Evolutionary conservation across 2,888 invertebrate species (phyloP), one percentile per base, ranked within the genome.

Genomic region (Tanypteryx hageni): DNA sequence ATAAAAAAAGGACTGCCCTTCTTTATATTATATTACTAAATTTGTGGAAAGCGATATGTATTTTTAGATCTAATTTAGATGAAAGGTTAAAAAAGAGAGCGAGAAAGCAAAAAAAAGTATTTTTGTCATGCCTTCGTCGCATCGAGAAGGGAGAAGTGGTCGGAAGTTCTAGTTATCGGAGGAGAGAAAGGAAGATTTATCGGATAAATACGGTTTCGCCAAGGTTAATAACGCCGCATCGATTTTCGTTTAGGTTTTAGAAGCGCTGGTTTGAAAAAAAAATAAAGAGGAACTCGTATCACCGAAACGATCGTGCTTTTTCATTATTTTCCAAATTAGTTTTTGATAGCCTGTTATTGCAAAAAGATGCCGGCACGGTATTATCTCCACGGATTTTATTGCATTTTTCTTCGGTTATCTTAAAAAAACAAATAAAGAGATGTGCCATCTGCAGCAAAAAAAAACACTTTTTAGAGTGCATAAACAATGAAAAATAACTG

Each of bases 181-280:
- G 64, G 61, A 44, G 68, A 27, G 61, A 61, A 64, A 61, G 61
- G 31, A 61, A 86, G 64, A 68, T 31, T 18, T 44, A 64, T 7
- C n/a, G 9, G 89, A 89, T 89, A 68, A 89, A 89, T 13, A 64
- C 61, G 64, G 44, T 64, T n/a, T 64, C 61, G 61, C n/a, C 89
- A 89, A 89, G 89, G 64, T 89, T 89, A 44, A 68, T 89, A 89
- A 89, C 64, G 44, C 44, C 31, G 8, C 56, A 89, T 89, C 44
- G 89, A 89, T 68, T 89, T 89, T 89, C 64, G 89, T 89, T 89
- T 64, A 64, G 44, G 11, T 16, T 44, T 27, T 31, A 31, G 13
- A 89, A 89, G 44, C 44, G 56, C 11, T 11, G 10, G 22, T 76
- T 13, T 22, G 22, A 11, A 76, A 27, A 68, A 44, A 44, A 27